A percentile compares a stretch with the other conserved stretches of the same genome.
Evolutionary conservation across 2,888 invertebrate genomes (phyloP).

Genomic region (Watsonalla cultraria): DNA sequence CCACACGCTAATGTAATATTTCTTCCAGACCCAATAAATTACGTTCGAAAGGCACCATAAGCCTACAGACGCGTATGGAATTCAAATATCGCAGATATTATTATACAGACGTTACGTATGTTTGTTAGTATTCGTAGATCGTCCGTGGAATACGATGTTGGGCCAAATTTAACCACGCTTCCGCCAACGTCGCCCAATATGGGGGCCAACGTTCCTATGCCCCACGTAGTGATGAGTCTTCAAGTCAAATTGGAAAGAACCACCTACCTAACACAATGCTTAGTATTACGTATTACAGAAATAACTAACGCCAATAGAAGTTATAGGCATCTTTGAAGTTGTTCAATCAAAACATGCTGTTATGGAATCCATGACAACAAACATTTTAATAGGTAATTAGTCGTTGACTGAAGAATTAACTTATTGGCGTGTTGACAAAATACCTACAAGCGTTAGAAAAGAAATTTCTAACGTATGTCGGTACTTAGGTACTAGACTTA

Average conservation of each 20-base stretch:
- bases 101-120: conserved; percentile 4
- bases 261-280: too few relatives aligned
- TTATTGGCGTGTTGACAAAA: too few relatives aligned
- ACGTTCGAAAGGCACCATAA: conserved; percentile 19
- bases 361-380: too few relatives aligned
- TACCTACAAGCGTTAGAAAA: too few relatives aligned
- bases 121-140: conserved; percentile 44
- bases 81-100: conserved; percentile 10
- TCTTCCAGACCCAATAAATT: conserved; percentile 11
- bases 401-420: too few relatives aligned
- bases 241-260: background rate
- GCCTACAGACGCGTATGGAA: conserved; percentile 22
- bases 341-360: too few relatives aligned
- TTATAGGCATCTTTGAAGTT: too few relatives aligned
- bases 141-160: conserved; percentile 40
- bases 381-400: too few relatives aligned
- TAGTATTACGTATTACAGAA: too few relatives aligned
- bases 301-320: too few relatives aligned
- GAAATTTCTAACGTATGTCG: too few relatives aligned
- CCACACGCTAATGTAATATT: conserved; percentile 1
- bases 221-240: conserved; percentile 2
- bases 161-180: conserved; percentile 55
- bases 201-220: conserved; percentile 28
- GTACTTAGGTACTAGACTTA: background rate
- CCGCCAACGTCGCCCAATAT: conserved; percentile 43